Evolutionary conservation across 1,140 invertebrate genomes (phyloP).

Genomic region (Drosophila neocordata): DNA sequence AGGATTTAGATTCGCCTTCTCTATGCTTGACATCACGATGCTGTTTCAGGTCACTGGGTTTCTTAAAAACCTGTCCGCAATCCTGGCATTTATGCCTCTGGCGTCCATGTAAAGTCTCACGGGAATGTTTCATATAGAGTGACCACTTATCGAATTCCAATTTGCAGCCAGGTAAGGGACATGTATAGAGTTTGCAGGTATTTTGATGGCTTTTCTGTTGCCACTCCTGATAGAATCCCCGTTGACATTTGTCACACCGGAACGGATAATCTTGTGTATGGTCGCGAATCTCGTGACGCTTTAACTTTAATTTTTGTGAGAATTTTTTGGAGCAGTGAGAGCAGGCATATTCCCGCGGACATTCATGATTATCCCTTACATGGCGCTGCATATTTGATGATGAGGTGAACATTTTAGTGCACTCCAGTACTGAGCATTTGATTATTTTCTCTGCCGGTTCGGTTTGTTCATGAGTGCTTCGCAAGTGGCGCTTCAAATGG

Average conservation of each 20-base stretch:
- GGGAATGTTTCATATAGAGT: constrained; percentile 65
- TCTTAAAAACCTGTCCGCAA: constrained; percentile 49
- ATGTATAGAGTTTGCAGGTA: constrained; percentile 69
- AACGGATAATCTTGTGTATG: constrained; percentile 71
- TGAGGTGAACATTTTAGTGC: constrained; percentile 68
- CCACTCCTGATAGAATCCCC: constrained; percentile 72
- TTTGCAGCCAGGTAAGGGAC: constrained; percentile 47
- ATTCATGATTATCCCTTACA: constrained; percentile 67
- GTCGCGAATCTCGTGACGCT: constrained; percentile 68
- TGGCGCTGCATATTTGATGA: constrained; percentile 69
- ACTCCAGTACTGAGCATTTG: constrained; percentile 56
- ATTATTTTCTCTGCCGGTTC: constrained; percentile 50
- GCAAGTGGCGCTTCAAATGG: constrained; percentile 72
- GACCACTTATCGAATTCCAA: constrained; percentile 73
- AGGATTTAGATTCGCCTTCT: constrained; percentile 25
- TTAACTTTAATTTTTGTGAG: constrained; percentile 73
- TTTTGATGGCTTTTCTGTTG: constrained; percentile 65
- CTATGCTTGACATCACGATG: constrained; percentile 51
- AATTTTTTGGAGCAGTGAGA: constrained; percentile 64
- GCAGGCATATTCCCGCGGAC: constrained; percentile 65
- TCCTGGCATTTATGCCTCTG: constrained; percentile 61
- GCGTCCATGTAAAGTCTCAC: constrained; percentile 59
- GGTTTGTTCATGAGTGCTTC: constrained; percentile 66
- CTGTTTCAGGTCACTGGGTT: constrained; percentile 17
- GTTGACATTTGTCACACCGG: constrained; percentile 61